phyloP scores from a whole-genome alignment of 2,888 invertebrate genomes.

The Andricus quercusramuli region DNA sequence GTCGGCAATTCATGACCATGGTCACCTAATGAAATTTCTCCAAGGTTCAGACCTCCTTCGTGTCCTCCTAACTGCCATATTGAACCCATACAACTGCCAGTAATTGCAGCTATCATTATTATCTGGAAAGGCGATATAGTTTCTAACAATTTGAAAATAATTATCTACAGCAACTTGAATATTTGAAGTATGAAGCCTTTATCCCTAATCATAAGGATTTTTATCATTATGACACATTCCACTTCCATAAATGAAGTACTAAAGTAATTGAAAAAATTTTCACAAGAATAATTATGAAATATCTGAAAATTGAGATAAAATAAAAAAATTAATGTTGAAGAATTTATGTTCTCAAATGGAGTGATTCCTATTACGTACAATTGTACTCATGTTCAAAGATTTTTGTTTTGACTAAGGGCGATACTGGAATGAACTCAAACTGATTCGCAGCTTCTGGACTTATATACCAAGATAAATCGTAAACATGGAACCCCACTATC shows the following conservation, averaged over 20 bases:
- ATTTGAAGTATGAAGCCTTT: background rate
- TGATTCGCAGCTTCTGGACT: slow-evolving; percentile 37
- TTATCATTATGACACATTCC: background rate
- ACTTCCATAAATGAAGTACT: background rate
- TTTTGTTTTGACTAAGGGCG: background rate
- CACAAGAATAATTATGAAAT: background rate
- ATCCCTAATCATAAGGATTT: no score
- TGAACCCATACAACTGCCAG: slow-evolving; percentile 54
- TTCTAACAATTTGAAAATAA: background rate
- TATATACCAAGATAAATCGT: slow-evolving; percentile 47
- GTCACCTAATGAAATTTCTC: slow-evolving; percentile 64
- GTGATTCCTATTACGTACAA: background rate
- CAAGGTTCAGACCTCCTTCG: slow-evolving; percentile 60
- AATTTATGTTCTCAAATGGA: background rate
- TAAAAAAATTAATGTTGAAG: background rate
- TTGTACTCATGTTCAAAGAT: background rate
- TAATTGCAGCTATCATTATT: slow-evolving; percentile 50
- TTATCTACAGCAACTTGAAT: background rate
- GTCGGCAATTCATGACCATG: slow-evolving; percentile 49
- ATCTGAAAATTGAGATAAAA: background rate
- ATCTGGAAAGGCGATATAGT: slow-evolving; percentile 13
- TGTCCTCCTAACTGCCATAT: slow-evolving; percentile 57
- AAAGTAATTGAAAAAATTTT: background rate
- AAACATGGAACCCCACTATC: slow-evolving; percentile 59
- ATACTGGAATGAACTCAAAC: slow-evolving; percentile 7